These are phyloP conservation scores for Megalurothrips usitatus DNA, from an alignment of 2,888 invertebrate genomes.

Conservation along the genomic window DNA sequence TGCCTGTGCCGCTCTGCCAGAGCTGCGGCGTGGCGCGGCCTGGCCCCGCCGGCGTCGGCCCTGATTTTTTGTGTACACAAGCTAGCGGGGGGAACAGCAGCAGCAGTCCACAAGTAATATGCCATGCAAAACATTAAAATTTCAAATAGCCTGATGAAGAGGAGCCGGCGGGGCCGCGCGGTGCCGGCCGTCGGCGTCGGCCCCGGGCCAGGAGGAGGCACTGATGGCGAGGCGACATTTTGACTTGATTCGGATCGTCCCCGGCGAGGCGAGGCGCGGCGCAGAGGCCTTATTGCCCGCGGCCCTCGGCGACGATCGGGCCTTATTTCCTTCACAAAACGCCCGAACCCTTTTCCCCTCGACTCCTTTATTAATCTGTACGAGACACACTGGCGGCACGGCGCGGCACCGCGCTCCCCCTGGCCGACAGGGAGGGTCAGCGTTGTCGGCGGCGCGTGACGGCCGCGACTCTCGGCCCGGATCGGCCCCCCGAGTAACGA, in stretches of 20 bases:
- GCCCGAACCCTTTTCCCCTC: too few species aligned
- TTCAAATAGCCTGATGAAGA: slow-evolving; percentile 25
- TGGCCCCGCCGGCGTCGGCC: background rate
- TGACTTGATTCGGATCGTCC: slow-evolving; percentile 11
- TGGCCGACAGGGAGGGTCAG: too few species aligned
- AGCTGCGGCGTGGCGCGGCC: background rate
- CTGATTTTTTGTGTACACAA: slow-evolving; percentile 26
- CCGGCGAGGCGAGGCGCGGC: background rate
- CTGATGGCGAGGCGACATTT: background rate
- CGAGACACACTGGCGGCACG: too few species aligned
- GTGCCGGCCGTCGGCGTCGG: too few species aligned
- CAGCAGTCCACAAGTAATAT: slow-evolving; percentile 22
- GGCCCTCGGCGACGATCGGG: too few species aligned
- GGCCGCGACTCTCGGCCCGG: too few species aligned
- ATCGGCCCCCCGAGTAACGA: too few species aligned
- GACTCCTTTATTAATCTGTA: too few species aligned
- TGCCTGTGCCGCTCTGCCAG: background rate
- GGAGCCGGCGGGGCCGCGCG: background rate
- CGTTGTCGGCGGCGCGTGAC: too few species aligned
- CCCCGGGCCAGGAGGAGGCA: background rate
- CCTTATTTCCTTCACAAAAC: too few species aligned
- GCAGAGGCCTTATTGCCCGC: background rate
- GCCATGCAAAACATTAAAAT: slow-evolving; percentile 26
- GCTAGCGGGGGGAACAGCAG: slow-evolving; percentile 1
- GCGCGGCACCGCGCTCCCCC: too few species aligned